Conservation (phyloP, 2,888 invertebrate species). For the Drosophila paranaensis region DNA sequence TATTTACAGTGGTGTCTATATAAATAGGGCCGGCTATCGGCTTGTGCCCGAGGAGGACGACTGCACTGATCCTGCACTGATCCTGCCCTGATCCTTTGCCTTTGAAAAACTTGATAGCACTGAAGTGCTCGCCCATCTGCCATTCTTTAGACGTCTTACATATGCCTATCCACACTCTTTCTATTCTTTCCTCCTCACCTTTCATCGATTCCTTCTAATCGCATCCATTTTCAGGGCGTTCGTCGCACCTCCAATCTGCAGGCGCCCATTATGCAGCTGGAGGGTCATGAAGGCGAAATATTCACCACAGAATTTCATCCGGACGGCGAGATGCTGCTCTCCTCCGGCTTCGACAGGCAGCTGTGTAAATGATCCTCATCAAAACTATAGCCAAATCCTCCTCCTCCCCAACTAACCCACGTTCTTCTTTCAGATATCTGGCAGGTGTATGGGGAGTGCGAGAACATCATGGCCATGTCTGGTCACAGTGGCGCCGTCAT, state of each 20-base stretch:
- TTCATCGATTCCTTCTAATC: neutral
- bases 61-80: no score
- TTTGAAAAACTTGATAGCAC: no score
- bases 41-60: no score
- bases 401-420: neutral
- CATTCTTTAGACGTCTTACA: no score
- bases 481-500: slow-evolving; percentile 98
- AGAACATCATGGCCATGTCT: slow-evolving; percentile 96
- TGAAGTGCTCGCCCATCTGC: no score
- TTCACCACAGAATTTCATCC: slow-evolving; percentile 97
- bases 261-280: slow-evolving; percentile 97
- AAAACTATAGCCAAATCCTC: neutral
- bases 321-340: slow-evolving; percentile 96
- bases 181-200: no score
- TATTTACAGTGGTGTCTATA: neutral
- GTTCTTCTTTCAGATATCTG: slow-evolving; percentile 90
- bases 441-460: slow-evolving; percentile 99
- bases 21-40: neutral
- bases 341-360: slow-evolving; percentile 97
- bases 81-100: no score
- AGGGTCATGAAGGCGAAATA: slow-evolving; percentile 98
- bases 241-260: slow-evolving; percentile 94
- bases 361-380: slow-evolving; percentile 90
- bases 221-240: slow-evolving; percentile 86
- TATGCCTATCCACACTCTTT: no score